Evolutionary conservation across 2,113 vertebrate genomes (phyloP), one percentile per base, ranked within the genome.

Genomic region (Garra rufa): DNA sequence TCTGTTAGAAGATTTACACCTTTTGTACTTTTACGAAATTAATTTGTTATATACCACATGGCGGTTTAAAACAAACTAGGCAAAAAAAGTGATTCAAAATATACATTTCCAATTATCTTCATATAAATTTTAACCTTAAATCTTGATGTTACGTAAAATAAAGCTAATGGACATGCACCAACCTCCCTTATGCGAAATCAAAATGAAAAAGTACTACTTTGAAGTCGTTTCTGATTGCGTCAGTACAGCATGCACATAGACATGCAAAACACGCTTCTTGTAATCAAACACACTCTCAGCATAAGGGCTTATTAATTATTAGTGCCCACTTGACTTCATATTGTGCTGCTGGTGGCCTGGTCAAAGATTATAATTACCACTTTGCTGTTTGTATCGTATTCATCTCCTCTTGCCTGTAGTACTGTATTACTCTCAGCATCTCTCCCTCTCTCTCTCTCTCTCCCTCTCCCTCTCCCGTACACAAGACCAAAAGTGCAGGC

Each of bases 401-500:
- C 96, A 96, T 96, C 95, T 96, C 94, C 92, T 95, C 92, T 76
- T 93, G 93, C 96, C 97, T 95, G 94, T 96, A 94, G 95, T 97
- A 96, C 97, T 94, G 93, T 97, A 97, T 97, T 96, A 97, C 96
- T 88, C 93, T 91, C 92, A 83, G 88, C 90, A 95, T 82, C 81
- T 70, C 84, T 75, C 92, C 92, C 94, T 95, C 94, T 81, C 88
- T 73, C 17, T 65, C 85, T 44, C 83, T 81, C 79, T 52, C 85
- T 95, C 96, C 93, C 88, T 67, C 95, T 83, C 76, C 21, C 46
- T 86, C 89, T 74, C 95, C 95, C 97, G 97, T 99, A 98, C 97
- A 99, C 97, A 99, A 97, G 97, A 98, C 96, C 96, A 98, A 99
- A 99, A 99, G 98, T 99, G 97, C 97, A 99, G 98, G 96, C 97